phyloP scores from a whole-genome alignment of 2,113 vertebrate genomes.

The Psilopogon haemacephalus region DNA sequence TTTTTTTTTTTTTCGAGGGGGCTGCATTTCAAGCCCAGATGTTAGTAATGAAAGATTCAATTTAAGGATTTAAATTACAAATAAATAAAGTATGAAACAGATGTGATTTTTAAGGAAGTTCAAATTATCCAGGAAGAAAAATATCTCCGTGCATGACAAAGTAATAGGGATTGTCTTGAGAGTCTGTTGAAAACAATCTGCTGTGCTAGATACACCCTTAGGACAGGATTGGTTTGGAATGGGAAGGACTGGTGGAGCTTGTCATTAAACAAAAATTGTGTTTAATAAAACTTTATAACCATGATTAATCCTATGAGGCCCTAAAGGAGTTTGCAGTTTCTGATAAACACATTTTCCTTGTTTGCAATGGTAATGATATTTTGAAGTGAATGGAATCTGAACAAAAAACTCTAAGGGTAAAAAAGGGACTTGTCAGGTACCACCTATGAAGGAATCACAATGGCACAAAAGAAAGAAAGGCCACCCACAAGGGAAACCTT shows the following conservation, averaged over 20 bases:
- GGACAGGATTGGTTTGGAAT: conserved; percentile 86
- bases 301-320: conserved; percentile 90
- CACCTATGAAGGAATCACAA: conserved; percentile 73
- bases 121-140: conserved; percentile 89
- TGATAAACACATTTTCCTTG: conserved; percentile 89
- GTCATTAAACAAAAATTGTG: conserved; percentile 92
- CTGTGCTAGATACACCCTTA: conserved; percentile 84
- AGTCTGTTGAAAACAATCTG: conserved; percentile 89
- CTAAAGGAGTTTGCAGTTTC: conserved; percentile 86
- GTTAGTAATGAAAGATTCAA: conserved; percentile 89
- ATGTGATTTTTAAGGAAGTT: conserved; percentile 90
- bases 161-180: conserved; percentile 86
- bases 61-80: conserved; percentile 90
- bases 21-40: conserved; percentile 90
- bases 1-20: conserved; percentile 90
- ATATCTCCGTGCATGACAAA: conserved; percentile 88
- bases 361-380: conserved; percentile 89
- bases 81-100: conserved; percentile 91
- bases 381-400: conserved; percentile 81
- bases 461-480: conserved; percentile 48
- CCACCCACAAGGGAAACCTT: conserved; percentile 68
- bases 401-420: conserved; percentile 74
- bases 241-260: conserved; percentile 87
- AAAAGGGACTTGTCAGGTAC: conserved; percentile 74
- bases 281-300: conserved; percentile 94